Evolutionary conservation across 2,113 vertebrate species (phyloP), one percentile per base, ranked within the genome.

Genomic region (Caranx ignobilis): DNA sequence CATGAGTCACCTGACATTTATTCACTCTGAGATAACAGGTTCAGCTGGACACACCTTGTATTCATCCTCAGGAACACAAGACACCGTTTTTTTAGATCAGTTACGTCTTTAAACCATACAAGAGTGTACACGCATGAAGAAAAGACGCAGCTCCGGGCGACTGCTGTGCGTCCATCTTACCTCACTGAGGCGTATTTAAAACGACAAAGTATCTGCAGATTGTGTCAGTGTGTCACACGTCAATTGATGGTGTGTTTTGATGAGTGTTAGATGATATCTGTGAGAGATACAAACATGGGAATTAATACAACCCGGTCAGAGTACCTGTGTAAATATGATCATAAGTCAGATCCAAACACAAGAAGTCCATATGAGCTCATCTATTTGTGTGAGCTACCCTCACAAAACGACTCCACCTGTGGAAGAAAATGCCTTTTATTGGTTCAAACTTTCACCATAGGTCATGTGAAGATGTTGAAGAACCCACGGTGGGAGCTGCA

Each of bases 401-500:
- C 34, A 6, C 61, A 34, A 65, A 43, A 45, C 43, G 16, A 37
- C 21, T 50, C 7, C 32, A 11, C 18, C 45, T 8, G 63, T 11
- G 34, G 7, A 21, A 18, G 12, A 54, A 39, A 34, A 71, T 26
- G 13, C 3, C 3, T 37, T 56, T 45, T 34, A 55, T 35, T 37
- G 31, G 15, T 43, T 61, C 34, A 6, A 15, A 62, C 43, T 26
- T n/a, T 50, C 6, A 19, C 35, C 16, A 60, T 34, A 62, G 50
- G 50, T 61, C 56, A 47, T 35, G 19, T 50, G 8, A 73, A 73
- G 59, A 50, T 37, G 43, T 48, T 61, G 13, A 18, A 41, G 39
- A 71, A 60, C 21, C 43, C 4, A 19, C 11, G 35, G 3, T 21
- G n/a, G 35, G 41, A 21, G 11, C 35, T 13, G n/a, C 57, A 62